These are phyloP conservation scores for Prionailurus bengalensis DNA, from an alignment of 2,113 vertebrate species.

Conservation along the genomic window DNA sequence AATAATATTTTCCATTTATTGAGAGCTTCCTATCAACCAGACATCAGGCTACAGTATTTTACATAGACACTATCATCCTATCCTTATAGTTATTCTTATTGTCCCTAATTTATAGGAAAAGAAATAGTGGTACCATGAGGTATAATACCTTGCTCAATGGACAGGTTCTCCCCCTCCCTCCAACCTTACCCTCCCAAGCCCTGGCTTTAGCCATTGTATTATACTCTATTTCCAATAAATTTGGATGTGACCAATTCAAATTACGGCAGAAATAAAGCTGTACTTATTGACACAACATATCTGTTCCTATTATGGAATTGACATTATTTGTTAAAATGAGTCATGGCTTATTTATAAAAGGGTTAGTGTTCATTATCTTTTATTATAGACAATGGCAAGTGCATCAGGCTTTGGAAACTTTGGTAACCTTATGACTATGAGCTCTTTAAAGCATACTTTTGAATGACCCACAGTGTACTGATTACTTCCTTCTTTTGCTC, in stretches of 20 bases:
- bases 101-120: background rate
- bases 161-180: accelerated
- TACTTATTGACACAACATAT: background rate
- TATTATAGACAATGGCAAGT: background rate
- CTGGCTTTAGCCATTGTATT: background rate
- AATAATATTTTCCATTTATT: background rate
- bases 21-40: background rate
- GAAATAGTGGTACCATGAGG: background rate
- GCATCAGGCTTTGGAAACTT: background rate
- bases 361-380: background rate
- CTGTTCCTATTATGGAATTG: background rate
- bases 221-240: background rate
- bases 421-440: background rate
- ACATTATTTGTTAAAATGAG: constrained; percentile 6
- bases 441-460: background rate
- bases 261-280: background rate
- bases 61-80: background rate
- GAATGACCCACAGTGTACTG: background rate
- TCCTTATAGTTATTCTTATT: background rate
- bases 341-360: background rate
- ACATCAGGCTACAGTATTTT: background rate
- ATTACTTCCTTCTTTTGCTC: background rate
- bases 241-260: background rate
- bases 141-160: background rate
- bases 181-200: background rate